Percentiles rank a stretch among this genome's conserved stretches.
Conservation (phyloP, 2,797 vertebrate genomes). For the Amblyraja radiata region DNA sequence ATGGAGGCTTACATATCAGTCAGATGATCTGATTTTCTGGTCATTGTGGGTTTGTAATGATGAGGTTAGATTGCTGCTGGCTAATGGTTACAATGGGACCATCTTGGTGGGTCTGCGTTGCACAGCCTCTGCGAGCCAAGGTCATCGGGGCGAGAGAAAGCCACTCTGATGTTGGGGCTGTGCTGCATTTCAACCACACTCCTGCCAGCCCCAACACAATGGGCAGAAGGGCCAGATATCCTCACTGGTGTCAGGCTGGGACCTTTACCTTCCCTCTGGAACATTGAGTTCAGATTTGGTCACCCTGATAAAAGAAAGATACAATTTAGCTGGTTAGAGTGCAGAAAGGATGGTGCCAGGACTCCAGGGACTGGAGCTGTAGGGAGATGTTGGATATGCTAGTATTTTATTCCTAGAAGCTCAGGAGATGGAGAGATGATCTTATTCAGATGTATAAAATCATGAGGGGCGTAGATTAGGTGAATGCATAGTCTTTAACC, state of each 20-base stretch:
- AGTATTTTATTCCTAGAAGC: no score
- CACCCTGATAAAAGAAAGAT: no score
- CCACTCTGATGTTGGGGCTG: neutral
- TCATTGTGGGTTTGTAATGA: conserved; percentile 8
- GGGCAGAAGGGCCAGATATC: neutral
- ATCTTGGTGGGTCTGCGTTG: neutral
- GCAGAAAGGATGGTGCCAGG: no score
- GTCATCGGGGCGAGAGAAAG: neutral
- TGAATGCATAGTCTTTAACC: no score
- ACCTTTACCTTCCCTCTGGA: neutral
- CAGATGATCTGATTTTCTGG: conserved; percentile 19
- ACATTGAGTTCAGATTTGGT: no score
- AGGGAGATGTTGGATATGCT: no score
- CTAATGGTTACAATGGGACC: neutral
- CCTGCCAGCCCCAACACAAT: neutral
- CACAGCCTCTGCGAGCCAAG: neutral
- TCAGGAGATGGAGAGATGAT: no score
- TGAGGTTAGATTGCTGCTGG: conserved; percentile 9
- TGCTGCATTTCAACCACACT: neutral
- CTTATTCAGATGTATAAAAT: no score
- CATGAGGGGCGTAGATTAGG: no score
- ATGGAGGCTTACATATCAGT: conserved; percentile 5
- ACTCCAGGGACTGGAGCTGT: no score
- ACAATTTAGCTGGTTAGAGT: no score
- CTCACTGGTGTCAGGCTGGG: neutral